Evolutionary conservation across 2,888 invertebrate genomes (phyloP).

Genomic region (Deilephila elpenor): DNA sequence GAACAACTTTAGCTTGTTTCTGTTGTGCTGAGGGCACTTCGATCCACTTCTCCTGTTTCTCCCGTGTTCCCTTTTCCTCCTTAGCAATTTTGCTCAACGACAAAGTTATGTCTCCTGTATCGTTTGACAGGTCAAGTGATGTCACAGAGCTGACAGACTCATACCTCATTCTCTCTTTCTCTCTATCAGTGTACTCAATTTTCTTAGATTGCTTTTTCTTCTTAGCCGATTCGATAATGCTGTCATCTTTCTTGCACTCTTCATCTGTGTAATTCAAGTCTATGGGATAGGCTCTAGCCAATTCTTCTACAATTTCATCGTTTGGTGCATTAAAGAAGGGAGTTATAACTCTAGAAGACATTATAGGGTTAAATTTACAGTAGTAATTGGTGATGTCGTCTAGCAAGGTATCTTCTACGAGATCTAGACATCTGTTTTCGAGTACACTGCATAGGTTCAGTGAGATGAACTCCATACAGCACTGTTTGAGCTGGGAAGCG

Average conservation of each 20-base stretch:
- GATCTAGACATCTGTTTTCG: conserved; percentile 87
- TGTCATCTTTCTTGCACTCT: conserved; percentile 79
- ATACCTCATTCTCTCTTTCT: conserved; percentile 72
- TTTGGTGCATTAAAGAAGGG: conserved; percentile 86
- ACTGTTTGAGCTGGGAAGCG: conserved; percentile 88
- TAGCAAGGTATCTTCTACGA: conserved; percentile 85
- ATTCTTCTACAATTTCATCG: conserved; percentile 83
- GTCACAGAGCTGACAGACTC: conserved; percentile 75
- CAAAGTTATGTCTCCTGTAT: conserved; percentile 72
- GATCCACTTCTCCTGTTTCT: conserved; percentile 75
- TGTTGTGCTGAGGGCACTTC: conserved; percentile 74
- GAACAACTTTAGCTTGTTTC: conserved; percentile 78
- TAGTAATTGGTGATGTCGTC: conserved; percentile 88
- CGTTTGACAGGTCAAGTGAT: conserved; percentile 71
- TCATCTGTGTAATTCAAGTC: conserved; percentile 79
- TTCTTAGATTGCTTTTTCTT: conserved; percentile 76
- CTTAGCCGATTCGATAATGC: conserved; percentile 60
- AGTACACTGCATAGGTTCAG: conserved; percentile 90
- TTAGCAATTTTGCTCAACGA: conserved; percentile 69
- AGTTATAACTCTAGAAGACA: conserved; percentile 88
- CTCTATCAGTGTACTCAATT: conserved; percentile 78
- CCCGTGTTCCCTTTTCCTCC: conserved; percentile 58
- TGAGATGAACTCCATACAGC: conserved; percentile 91
- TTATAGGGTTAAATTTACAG: conserved; percentile 83
- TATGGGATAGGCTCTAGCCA: conserved; percentile 69